Base-by-base conservation (phyloP, 2,888 invertebrate species). In the Gortyna flavago region DNA sequence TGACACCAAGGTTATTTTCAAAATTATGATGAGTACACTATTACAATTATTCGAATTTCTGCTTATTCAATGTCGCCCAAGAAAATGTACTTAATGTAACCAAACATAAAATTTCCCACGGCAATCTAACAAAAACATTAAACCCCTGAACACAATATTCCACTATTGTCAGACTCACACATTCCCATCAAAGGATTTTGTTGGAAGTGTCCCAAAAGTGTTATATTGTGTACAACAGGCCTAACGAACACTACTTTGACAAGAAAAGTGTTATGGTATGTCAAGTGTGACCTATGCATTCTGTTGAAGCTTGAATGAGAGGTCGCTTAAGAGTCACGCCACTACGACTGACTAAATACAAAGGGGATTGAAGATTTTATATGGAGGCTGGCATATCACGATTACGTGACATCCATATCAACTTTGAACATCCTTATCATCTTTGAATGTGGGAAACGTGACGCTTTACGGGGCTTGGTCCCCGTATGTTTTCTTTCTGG, bases 111-210 rank as follows among this genome's bases (percentile, higher is more conserved):
- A 71, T 48, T 79, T 65, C 35, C 70, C 72, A 78, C 79, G 72
- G 84, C 57, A 87, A 72, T 69, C 65, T 44, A 84, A 54, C 35
- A 35, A 83, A 65, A 0, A n/a, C 25, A 44, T 61, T 35, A 25
- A n/a, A 69, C 25, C n/a, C 13, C 21, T 41, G 44, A 16, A 83
- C 51, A 38, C 72, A 73, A 29, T 78, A 57, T 35, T 4, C 61
- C 72, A 66, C 44, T 59, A 5, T 48, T 0, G 64, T 25, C 11
- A 44, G 35, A 44, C 38, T 41, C 35, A 59, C 9, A 38, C 35
- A 18, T 44, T 65, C 11, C 18, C 13, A 25, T 18, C 29, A 38
- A 48, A 48, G 18, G 44, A 16, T 21, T 0, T 16, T 41, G 25
- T 83, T 59, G 70, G 66, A 54, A 74, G 73, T 21, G 29, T 62